Base-by-base conservation (phyloP, 2,888 invertebrate genomes). In the Ypsolopha scabrella region DNA sequence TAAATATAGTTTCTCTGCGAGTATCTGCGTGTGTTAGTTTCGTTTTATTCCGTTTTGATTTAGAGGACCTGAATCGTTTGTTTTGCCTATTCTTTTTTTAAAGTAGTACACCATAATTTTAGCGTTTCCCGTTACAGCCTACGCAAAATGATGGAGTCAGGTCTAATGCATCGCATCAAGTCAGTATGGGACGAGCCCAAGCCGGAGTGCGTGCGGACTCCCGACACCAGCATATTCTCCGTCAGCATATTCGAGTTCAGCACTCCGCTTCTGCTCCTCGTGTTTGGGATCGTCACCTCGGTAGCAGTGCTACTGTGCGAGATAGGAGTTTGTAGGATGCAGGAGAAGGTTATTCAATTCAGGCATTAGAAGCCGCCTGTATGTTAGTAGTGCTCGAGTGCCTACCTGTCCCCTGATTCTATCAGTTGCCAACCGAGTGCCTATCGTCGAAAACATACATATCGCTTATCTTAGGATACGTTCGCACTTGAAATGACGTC, bases 191-290 rank as follows among this genome's bases (percentile, higher is more conserved):
- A 90, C 63, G 88, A 87, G 34, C 73, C 80, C 0, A 89, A 87
- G 61, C 91, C 91, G 0, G 73, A 74, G 0, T 92, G 92, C 61
- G 83, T 89, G 2, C 73, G 75, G 43, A 76, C 79, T 0, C 80
- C 81, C 0, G 87, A 87, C 57, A 68, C 78, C 43, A 74, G 72
- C 53, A 61, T 80, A 6, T 80, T 88, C 55, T 71, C 88, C 55
- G 91, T 91, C 37, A 80, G 86, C 47, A 72, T 91, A 52, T 72
- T 75, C 34, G 91, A 91, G 62, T 89, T 91, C 60, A 87, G 88
- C 39, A 88, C 88, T 53, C 89, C 90, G 0, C 70, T 90, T 10
- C 63, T 88, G 11, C 72, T 88, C 46, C 71, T 91, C 7, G 60
- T 75, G 2, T 61, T 81, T 2, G 91, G 91, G 24, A 72, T 82